Percentiles rank a stretch among this genome's conserved stretches.
These are phyloP conservation scores for Agrilus planipennis DNA, from an alignment of 1,140 invertebrate species.

Conservation along the genomic window DNA sequence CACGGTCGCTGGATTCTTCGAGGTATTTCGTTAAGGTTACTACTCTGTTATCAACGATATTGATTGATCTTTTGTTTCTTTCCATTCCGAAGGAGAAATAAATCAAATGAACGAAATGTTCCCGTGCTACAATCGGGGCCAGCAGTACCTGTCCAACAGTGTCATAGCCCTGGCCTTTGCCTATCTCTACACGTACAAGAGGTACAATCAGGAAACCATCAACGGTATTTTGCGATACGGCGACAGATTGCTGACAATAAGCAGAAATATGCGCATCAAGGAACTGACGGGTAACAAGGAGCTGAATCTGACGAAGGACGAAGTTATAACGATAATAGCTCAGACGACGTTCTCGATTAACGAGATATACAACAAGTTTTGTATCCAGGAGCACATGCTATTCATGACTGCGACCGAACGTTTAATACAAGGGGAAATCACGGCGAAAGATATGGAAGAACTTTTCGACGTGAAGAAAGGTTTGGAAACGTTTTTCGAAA, in stretches of 20 bases:
- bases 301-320: constrained; percentile 22
- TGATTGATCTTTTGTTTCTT: neutral
- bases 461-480: constrained; percentile 20
- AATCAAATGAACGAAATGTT: constrained; percentile 23
- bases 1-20: constrained; percentile 27
- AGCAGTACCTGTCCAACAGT: constrained; percentile 21
- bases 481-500: constrained; percentile 17
- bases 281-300: constrained; percentile 27
- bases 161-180: constrained; percentile 23
- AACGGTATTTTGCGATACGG: constrained; percentile 40
- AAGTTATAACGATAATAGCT: constrained; percentile 21
- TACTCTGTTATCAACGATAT: neutral
- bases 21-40: constrained; percentile 12
- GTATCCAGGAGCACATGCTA: constrained; percentile 20
- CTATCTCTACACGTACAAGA: constrained; percentile 18
- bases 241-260: constrained; percentile 35
- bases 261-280: constrained; percentile 19
- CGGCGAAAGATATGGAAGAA: constrained; percentile 26
- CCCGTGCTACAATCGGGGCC: constrained; percentile 23
- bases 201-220: constrained; percentile 34
- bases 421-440: constrained; percentile 33
- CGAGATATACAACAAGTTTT: constrained; percentile 17
- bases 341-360: constrained; percentile 31
- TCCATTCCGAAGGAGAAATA: constrained; percentile 14
- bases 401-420: constrained; percentile 28